Base-by-base conservation (phyloP, 2,888 invertebrate species). In the Phyllotreta cruciferae region DNA sequence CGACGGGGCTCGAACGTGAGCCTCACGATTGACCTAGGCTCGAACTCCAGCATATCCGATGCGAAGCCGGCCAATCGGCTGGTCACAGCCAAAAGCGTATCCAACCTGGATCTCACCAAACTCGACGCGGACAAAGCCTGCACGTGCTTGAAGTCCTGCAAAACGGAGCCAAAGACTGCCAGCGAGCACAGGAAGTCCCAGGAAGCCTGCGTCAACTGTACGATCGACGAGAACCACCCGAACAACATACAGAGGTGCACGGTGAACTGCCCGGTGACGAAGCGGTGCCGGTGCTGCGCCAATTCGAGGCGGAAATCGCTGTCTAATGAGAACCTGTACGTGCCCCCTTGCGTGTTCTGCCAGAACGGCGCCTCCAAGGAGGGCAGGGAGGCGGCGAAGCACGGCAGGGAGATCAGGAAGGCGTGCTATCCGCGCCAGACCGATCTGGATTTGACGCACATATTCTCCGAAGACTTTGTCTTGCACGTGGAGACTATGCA, bases 1-100 rank as follows among this genome's bases (percentile, higher is more conserved):
- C 86, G 96, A 34, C 85, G 96, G 57, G 95, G 95, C 55, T 96
- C 95, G 1, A 96, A 94, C 77, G 94, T 95, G 0, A 94, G 94
- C 60, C 82, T 96, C 1, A 95, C 95, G 0, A 87, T 96, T 58
- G 93, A 93, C 76, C 84, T 94, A 45, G 86, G 85, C 79, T 80
- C 72, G 69, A 85, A 61, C 78, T 79, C 63, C 71, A 86, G 49
- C 78, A 80, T 66, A 71, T 80, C 66, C 55, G 80, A 77, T 50
- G 81, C 70, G 75, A 50, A 81, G 52, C 0, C 78, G 73, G 1
- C 82, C 78, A 71, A 77, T 77, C 81, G 63, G 81, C 83, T 74
- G 81, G 87, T 49, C 82, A 84, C 60, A 77, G 87, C 77, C 78
- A 87, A 73, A 82, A 87, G 77, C 72, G 85, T 47, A 80, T 83